Evolutionary conservation across 2,888 invertebrate species (phyloP).

Genomic region (Apodemia zela): DNA sequence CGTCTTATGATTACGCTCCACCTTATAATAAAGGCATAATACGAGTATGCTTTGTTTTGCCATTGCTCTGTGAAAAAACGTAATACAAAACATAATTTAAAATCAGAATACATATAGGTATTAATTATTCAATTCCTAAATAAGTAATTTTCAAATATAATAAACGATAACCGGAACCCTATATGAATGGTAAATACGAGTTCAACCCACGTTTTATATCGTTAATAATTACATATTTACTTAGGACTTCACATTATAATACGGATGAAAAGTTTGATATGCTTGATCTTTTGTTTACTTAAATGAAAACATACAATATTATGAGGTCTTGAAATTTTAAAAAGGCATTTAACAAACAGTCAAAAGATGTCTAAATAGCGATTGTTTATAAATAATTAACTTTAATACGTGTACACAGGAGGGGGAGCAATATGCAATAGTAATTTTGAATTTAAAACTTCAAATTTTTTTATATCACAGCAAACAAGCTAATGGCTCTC

Average conservation of each 20-base stretch:
- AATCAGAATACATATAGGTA: background rate
- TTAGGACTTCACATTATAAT: conserved; percentile 4
- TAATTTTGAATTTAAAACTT: too few species aligned
- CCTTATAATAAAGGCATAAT: too few species aligned
- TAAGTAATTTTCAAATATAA: conserved; percentile 1
- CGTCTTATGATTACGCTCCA: too few species aligned
- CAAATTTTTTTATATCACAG: too few species aligned
- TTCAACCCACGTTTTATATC: background rate
- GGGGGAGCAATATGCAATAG: too few species aligned
- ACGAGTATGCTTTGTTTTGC: too few species aligned
- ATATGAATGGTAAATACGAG: background rate
- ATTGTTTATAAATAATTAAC: background rate
- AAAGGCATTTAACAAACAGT: background rate
- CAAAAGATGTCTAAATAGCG: background rate
- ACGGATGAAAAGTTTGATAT: background rate
- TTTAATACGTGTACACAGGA: background rate
- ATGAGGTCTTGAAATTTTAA: background rate
- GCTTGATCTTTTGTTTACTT: background rate
- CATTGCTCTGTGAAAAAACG: too few species aligned
- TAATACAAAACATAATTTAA: background rate
- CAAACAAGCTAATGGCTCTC: too few species aligned
- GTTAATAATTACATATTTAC: conserved; percentile 3
- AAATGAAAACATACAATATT: background rate
- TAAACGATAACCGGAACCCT: background rate
- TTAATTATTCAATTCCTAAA: background rate